Evolutionary conservation across 1,140 invertebrate genomes (phyloP).

Genomic region (Anoplolepis gracilipes): DNA sequence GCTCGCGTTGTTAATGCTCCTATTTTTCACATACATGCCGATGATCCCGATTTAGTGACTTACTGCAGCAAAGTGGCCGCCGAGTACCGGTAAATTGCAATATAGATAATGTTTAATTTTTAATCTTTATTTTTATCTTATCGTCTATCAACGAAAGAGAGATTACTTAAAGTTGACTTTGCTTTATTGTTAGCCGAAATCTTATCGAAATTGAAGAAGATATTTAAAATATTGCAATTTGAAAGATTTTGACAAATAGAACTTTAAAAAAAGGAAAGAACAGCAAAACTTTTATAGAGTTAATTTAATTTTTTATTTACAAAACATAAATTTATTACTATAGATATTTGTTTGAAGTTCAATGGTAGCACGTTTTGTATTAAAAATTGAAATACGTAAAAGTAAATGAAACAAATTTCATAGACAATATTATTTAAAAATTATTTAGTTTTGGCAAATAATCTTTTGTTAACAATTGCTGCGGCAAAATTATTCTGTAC

Average conservation of each 20-base stretch:
- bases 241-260: background rate
- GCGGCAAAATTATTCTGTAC: background rate
- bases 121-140: background rate
- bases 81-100: slow-evolving; percentile 88
- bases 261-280: background rate
- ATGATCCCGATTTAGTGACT: slow-evolving; percentile 96
- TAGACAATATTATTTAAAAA: background rate
- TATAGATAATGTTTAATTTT: background rate
- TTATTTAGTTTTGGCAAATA: background rate
- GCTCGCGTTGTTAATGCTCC: slow-evolving; percentile 95
- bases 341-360: background rate
- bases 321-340: background rate
- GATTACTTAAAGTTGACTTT: background rate
- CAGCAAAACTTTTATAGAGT: background rate
- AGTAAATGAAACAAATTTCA: background rate
- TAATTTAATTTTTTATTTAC: background rate
- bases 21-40: slow-evolving; percentile 97
- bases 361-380: background rate
- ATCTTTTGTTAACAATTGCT: background rate
- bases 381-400: slow-evolving; percentile 4
- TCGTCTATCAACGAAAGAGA: background rate
- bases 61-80: slow-evolving; percentile 94
- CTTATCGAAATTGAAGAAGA: background rate
- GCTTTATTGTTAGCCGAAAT: background rate
- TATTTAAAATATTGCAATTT: background rate